Evolutionary conservation across 2,888 invertebrate genomes (phyloP).

Genomic region (Plebejus argus): DNA sequence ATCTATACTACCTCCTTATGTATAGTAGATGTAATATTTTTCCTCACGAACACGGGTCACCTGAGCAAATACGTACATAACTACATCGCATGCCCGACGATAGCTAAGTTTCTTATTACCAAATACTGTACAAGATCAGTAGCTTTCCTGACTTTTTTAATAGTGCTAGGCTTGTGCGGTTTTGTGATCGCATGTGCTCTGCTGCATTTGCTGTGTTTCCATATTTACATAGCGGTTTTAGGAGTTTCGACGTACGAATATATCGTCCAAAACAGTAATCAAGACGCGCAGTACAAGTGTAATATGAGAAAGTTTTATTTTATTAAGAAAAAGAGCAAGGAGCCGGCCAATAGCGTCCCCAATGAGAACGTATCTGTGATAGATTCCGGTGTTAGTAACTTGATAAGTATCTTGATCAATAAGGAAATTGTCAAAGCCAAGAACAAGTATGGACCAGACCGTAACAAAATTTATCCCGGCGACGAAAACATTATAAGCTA

Average conservation of each 20-base stretch:
- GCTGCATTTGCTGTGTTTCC: constrained; percentile 92
- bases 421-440: constrained; percentile 64
- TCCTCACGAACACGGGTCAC: constrained; percentile 82
- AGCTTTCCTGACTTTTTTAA: constrained; percentile 62
- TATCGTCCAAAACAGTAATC: constrained; percentile 73
- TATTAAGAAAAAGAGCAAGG: constrained; percentile 38
- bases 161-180: constrained; percentile 85
- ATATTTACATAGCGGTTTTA: constrained; percentile 91
- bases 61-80: constrained; percentile 79
- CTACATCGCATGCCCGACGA: constrained; percentile 59
- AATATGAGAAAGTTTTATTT: constrained; percentile 43
- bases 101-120: constrained; percentile 44
- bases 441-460: constrained; percentile 60
- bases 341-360: constrained; percentile 32
- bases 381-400: constrained; percentile 48
- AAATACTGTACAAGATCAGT: constrained; percentile 63
- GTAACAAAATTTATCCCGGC: constrained; percentile 69
- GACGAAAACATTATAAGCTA: constrained; percentile 48
- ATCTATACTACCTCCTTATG: constrained; percentile 86
- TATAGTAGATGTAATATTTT: constrained; percentile 85
- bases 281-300: constrained; percentile 40
- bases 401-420: constrained; percentile 61
- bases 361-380: constrained; percentile 30
- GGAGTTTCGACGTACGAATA: constrained; percentile 96
- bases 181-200: constrained; percentile 88